These are phyloP conservation scores for Irena cyanogastra DNA, from an alignment of 2,113 vertebrate genomes.

Conservation along the genomic window DNA sequence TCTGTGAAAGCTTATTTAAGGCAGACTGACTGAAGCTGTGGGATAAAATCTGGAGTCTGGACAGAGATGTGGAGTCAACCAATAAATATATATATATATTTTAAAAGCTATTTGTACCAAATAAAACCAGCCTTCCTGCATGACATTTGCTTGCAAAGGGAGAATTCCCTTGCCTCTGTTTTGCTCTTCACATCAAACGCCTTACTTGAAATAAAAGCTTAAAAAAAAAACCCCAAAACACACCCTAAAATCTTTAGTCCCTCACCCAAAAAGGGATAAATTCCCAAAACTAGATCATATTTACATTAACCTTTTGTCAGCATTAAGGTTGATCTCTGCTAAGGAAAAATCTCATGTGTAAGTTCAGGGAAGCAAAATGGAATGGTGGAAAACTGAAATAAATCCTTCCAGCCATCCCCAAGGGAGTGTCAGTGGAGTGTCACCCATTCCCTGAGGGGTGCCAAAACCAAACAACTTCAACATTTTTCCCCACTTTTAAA, in stretches of 20 bases:
- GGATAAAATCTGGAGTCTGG: not conserved
- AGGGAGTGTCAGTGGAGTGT: not conserved
- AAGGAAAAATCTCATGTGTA: not conserved
- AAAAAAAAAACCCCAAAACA: not conserved
- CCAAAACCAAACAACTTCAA: not conserved
- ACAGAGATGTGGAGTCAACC: not conserved
- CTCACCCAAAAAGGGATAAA: not conserved
- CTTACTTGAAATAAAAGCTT: not conserved
- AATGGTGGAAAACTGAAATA: not conserved
- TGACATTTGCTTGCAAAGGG: not conserved
- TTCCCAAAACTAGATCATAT: not conserved
- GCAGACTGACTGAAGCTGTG: not conserved
- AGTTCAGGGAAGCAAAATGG: not conserved
- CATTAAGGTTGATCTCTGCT: not conserved
- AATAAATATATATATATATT: not conserved
- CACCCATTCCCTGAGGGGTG: not conserved
- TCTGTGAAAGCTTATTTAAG: not conserved
- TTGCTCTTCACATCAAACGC: not conserved
- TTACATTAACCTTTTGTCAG: not conserved
- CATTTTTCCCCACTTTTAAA: not conserved
- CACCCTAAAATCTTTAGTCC: not conserved
- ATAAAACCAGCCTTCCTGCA: not conserved
- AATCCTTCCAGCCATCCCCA: not conserved
- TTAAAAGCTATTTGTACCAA: not conserved
- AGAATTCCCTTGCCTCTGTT: not conserved